Conservation (phyloP, 2,888 invertebrate genomes). For the Laothoe populi region DNA sequence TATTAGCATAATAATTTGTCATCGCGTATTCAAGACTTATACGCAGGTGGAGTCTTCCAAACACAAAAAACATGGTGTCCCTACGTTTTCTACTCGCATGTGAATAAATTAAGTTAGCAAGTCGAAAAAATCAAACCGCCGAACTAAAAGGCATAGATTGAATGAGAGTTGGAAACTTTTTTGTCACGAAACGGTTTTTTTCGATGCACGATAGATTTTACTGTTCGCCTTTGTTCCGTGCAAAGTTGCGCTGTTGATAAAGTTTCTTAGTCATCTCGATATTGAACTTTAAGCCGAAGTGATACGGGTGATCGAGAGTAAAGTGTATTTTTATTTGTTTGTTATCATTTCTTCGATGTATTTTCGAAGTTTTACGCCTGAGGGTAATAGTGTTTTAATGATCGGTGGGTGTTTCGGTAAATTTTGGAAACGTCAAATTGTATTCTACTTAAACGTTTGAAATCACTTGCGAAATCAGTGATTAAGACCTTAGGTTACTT, state of each 20-base stretch:
- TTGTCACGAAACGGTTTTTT: constrained; percentile 71
- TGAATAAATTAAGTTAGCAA: constrained; percentile 67
- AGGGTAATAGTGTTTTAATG: constrained; percentile 29
- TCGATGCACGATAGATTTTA: constrained; percentile 78
- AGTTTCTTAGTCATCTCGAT: background rate
- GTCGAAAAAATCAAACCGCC: constrained; percentile 49
- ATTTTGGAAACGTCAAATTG: constrained; percentile 2
- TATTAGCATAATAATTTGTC: constrained; percentile 21
- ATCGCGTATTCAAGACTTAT: constrained; percentile 20
- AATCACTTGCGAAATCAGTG: too few species aligned
- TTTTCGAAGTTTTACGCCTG: constrained; percentile 55
- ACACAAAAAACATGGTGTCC: constrained; percentile 11
- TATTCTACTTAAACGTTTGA: too few species aligned
- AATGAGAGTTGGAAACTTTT: constrained; percentile 45
- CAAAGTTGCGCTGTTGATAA: background rate
- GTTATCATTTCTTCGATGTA: constrained; percentile 57
- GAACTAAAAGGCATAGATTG: constrained; percentile 60
- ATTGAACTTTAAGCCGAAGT: background rate
- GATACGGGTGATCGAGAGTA: background rate
- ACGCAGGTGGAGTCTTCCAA: constrained; percentile 28
- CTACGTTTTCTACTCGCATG: constrained; percentile 49
- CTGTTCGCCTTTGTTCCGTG: constrained; percentile 42
- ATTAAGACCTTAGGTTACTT: too few species aligned
- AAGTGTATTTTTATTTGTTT: constrained; percentile 28
- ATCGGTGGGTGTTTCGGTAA: background rate